Conservation (phyloP, 2,888 invertebrate species). For the Meteorus cinctellus region DNA sequence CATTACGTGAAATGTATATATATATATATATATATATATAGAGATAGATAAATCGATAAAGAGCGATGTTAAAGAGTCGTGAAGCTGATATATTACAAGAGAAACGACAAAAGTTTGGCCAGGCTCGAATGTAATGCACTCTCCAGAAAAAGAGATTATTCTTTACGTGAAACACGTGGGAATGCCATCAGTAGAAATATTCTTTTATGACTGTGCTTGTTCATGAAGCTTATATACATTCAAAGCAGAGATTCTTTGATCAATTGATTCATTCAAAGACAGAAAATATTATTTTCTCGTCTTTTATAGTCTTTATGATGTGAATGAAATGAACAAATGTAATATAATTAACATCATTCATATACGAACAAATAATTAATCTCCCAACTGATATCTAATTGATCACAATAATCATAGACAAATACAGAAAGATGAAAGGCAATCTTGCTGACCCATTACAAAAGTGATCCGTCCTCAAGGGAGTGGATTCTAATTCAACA, state of each 20-base stretch:
- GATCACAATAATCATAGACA: no score
- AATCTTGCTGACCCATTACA: no score
- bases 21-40: slow-evolving; percentile 11
- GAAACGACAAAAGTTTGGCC: slow-evolving; percentile 13
- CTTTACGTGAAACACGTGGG: slow-evolving; percentile 23
- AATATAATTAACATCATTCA: no score
- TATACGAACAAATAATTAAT: no score
- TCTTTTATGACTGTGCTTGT: slow-evolving; percentile 11
- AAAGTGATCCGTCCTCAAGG: neutral
- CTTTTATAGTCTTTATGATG: no score
- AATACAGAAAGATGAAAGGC: no score
- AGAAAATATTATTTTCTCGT: no score
- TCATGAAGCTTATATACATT: slow-evolving; percentile 15
- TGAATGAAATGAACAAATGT: no score
- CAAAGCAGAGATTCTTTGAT: slow-evolving; percentile 15
- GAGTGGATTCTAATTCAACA: neutral
- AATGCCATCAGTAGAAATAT: slow-evolving; percentile 18
- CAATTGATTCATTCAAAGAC: no score
- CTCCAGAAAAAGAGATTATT: slow-evolving; percentile 28
- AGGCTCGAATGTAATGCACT: slow-evolving; percentile 32
- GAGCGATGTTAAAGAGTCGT: slow-evolving; percentile 15
- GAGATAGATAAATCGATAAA: neutral
- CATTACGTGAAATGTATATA: neutral
- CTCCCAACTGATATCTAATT: no score
- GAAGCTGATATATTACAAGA: neutral